Conservation (phyloP, 2,888 invertebrate genomes). For the Augochlorella aurata region DNA sequence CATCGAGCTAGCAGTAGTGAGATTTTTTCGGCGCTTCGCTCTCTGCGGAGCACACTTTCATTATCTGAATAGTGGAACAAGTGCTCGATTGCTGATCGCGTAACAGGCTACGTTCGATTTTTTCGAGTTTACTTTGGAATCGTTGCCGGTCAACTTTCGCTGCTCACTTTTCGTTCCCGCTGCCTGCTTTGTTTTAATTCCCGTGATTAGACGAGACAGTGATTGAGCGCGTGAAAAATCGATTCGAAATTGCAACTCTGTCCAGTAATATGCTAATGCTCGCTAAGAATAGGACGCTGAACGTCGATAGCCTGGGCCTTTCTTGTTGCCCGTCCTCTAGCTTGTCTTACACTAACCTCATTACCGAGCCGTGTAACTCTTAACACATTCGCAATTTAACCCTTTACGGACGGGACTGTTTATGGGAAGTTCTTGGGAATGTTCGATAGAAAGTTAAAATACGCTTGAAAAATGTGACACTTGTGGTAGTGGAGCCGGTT, state of each 20-base stretch:
- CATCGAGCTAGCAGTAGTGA: conserved; percentile 15
- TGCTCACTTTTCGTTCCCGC: background rate
- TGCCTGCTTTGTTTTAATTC: conserved; percentile 3
- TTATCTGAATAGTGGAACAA: conserved; percentile 41
- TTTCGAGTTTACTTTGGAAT: background rate
- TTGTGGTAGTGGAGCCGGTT: too few relatives aligned
- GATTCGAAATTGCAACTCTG: background rate
- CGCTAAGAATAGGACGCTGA: background rate
- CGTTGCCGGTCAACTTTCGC: background rate
- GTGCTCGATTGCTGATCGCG: conserved; percentile 3
- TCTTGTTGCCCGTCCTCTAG: background rate
- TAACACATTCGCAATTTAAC: too few relatives aligned
- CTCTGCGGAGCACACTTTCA: conserved; percentile 34
- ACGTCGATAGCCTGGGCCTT: background rate
- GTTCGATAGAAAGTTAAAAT: too few relatives aligned
- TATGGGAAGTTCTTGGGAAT: too few relatives aligned
- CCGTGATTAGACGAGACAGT: background rate
- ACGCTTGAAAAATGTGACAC: too few relatives aligned
- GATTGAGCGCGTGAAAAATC: background rate
- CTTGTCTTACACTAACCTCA: background rate
- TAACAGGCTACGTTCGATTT: conserved; percentile 9
- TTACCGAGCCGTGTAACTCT: background rate
- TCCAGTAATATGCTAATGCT: background rate
- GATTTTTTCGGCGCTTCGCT: conserved; percentile 23
- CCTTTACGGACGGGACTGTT: too few relatives aligned